Evolutionary conservation across 1,140 invertebrate species (phyloP).

Genomic region (Drosophila hydei): DNA sequence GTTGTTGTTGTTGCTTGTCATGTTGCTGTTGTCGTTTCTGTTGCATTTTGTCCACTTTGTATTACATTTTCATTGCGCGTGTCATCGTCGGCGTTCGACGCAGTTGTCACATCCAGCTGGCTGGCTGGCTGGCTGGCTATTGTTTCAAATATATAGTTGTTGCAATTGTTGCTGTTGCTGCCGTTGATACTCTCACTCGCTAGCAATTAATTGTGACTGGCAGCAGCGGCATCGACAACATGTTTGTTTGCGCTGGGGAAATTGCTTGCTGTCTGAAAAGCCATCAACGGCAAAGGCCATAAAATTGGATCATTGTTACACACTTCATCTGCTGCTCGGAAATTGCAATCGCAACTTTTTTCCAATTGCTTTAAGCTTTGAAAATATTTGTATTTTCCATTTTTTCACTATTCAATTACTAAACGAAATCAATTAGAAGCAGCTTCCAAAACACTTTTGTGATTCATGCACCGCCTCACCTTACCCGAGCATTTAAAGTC

Average conservation of each 20-base stretch:
- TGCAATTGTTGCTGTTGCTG: slow-evolving; percentile 5
- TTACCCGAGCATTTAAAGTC: background rate
- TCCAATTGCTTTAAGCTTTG: background rate
- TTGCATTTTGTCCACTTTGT: slow-evolving; percentile 11
- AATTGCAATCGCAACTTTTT: background rate
- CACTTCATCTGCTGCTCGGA: background rate
- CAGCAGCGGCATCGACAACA: slow-evolving; percentile 43
- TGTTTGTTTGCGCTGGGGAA: slow-evolving; percentile 27
- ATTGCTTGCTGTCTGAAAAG: slow-evolving; percentile 23
- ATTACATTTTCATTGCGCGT: slow-evolving; percentile 23
- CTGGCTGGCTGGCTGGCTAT: background rate
- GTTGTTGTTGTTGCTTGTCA: slow-evolving; percentile 11
- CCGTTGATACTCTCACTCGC: slow-evolving; percentile 26
- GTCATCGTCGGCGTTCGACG: slow-evolving; percentile 4
- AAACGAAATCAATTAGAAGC: slow-evolving; percentile 2
- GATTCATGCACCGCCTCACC: background rate
- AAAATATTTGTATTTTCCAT: too few relatives aligned
- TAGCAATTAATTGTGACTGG: slow-evolving; percentile 40
- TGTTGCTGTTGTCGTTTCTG: slow-evolving; percentile 10
- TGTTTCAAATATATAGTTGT: slow-evolving; percentile 9
- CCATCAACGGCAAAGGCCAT: slow-evolving; percentile 7
- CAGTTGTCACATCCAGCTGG: slow-evolving; percentile 11
- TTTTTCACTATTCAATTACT: slow-evolving; percentile 12
- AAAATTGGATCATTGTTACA: slow-evolving; percentile 18
- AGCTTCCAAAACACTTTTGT: background rate